These are phyloP conservation scores for Chelonia mydas DNA, from an alignment of 2,797 vertebrate species.

Conservation along the genomic window DNA sequence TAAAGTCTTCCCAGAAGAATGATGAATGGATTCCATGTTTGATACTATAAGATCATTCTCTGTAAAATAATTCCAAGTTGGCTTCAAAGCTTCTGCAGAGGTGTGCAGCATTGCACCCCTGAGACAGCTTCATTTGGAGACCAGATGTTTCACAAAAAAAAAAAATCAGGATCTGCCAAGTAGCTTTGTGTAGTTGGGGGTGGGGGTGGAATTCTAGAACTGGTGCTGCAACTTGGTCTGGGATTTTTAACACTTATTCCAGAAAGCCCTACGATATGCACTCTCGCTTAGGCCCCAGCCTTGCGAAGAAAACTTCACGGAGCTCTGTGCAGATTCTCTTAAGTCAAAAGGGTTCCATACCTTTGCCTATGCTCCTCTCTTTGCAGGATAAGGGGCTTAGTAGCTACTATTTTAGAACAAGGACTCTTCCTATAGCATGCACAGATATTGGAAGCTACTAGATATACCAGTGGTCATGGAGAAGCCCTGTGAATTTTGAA, in stretches of 20 bases:
- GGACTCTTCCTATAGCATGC: not conserved
- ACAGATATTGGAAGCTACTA: not conserved
- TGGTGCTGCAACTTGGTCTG: not conserved
- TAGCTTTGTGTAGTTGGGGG: conserved; percentile 25
- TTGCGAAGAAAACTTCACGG: not conserved
- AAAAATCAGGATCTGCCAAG: conserved; percentile 31
- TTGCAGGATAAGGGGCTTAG: rapidly evolving
- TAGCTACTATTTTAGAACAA: not conserved
- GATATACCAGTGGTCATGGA: not conserved
- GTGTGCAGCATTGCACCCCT: not conserved
- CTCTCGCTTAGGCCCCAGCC: not conserved
- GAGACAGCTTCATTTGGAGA: conserved; percentile 48
- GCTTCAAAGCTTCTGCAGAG: not conserved
- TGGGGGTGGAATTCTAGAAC: not conserved
- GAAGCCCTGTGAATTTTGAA: not conserved
- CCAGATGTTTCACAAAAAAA: conserved; percentile 71
- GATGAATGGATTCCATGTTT: rapidly evolving
- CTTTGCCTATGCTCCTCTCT: rapidly evolving
- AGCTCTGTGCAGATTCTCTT: too few species aligned
- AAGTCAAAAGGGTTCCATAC: rapidly evolving
- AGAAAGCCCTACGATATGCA: not conserved
- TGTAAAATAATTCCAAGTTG: not conserved
- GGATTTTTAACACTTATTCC: not conserved
- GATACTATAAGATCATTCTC: not conserved
- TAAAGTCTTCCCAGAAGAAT: not conserved